A percentile compares a stretch with the other conserved stretches of the same genome.
Conservation (phyloP, 2,797 vertebrate genomes). For the Scarus forsteni region DNA sequence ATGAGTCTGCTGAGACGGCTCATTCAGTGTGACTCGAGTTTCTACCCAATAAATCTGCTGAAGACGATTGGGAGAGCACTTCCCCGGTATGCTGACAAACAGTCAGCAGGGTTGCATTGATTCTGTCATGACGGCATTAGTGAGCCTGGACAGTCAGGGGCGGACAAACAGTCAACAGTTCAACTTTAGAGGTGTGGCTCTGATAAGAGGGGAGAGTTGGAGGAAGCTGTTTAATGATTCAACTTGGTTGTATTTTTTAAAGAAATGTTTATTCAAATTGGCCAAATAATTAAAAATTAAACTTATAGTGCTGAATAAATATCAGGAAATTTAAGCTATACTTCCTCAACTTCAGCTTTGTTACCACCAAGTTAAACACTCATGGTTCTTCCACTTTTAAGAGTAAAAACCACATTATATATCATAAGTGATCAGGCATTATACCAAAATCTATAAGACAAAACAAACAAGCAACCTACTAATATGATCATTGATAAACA, state of each 20-base stretch:
- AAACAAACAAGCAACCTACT: no score
- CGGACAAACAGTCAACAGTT: neutral
- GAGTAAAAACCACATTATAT: no score
- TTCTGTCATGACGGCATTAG: constrained; percentile 12
- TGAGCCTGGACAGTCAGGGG: neutral
- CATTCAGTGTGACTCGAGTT: constrained; percentile 4
- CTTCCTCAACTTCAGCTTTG: neutral
- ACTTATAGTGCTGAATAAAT: neutral
- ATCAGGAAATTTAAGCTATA: neutral
- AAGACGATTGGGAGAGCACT: neutral
- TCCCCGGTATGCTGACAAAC: constrained; percentile 37
- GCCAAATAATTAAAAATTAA: neutral
- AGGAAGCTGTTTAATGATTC: fast-evolving
- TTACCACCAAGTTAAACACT: no score
- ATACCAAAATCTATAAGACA: no score
- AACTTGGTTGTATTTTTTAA: neutral
- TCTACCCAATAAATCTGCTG: constrained; percentile 12
- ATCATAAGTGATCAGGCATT: no score
- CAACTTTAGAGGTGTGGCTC: neutral
- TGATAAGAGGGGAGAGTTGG: constrained; percentile 2
- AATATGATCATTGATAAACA: no score
- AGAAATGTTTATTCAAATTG: neutral
- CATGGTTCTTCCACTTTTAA: no score
- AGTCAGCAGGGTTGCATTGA: constrained; percentile 39
- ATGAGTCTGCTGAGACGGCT: constrained; percentile 10